Percentiles rank a stretch among this genome's conserved stretches.
These are phyloP conservation scores for Teleopsis dalmanni DNA, from an alignment of 1,140 invertebrate genomes.

Conservation along the genomic window DNA sequence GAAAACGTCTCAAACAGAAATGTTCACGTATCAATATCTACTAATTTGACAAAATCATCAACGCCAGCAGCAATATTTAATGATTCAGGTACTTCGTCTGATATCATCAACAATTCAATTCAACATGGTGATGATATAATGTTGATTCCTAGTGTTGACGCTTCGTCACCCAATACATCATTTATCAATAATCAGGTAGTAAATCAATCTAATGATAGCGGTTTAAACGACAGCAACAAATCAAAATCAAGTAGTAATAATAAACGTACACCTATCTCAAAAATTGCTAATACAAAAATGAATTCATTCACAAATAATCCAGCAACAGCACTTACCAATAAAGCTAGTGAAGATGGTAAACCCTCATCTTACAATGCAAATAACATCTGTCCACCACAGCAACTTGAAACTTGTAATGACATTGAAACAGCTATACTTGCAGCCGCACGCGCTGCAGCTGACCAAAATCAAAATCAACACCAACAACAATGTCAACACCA, in stretches of 20 bases:
- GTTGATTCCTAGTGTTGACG: constrained; percentile 21
- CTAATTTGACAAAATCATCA: constrained; percentile 1
- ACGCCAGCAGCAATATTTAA: constrained; percentile 14
- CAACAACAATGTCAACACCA: constrained; percentile 25
- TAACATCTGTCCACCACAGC: constrained; percentile 18
- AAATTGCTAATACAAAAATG: constrained; percentile 4
- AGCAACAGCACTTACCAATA: constrained; percentile 3
- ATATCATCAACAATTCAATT: constrained; percentile 2
- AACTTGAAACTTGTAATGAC: constrained; percentile 39
- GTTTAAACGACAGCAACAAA: constrained; percentile 16
- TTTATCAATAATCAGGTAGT: not conserved
- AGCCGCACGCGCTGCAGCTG: constrained; percentile 32
- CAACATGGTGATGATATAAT: constrained; percentile 28
- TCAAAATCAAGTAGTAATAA: not conserved
- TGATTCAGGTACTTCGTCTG: constrained; percentile 23
- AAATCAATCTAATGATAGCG: constrained; percentile 36
- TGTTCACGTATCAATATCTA: not conserved
- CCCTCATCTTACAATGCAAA: constrained; percentile 18
- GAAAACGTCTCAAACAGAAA: constrained; percentile 1
- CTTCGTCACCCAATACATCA: constrained; percentile 29
- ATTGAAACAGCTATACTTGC: constrained; percentile 40
- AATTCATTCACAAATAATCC: constrained; percentile 4
- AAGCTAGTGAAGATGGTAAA: not conserved
- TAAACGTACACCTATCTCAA: constrained; percentile 10
- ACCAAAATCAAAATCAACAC: constrained; percentile 14